Evolutionary conservation across 2,113 vertebrate species (phyloP), one percentile per base, ranked within the genome.

Genomic region (Dolichallabes microphthalmus): DNA sequence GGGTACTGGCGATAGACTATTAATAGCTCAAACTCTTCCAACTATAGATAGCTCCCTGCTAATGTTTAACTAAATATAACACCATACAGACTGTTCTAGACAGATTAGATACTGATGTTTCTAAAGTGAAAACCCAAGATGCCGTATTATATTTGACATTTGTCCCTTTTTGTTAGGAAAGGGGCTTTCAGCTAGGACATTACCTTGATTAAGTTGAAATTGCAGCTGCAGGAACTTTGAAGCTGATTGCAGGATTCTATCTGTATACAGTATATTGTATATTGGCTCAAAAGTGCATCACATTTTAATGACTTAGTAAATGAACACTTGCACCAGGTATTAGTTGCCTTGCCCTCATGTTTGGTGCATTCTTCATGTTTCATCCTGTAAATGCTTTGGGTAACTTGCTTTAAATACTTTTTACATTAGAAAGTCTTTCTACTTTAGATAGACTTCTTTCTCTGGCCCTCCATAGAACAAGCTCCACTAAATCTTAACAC

Each of bases 401-500:
- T 17, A 25, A 17, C 50, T 27, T 52, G 6, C 14, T 32, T 57
- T 2, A 20, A 77, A 57, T n/a, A 20, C 45, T 45, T 45, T 45
- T 45, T 45, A 32, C 13, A 53, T 27, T 77, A 1, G n/a, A 55
- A 77, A 57, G 10, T 45, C 9, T 22, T 68, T 63, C 61, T 66
- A 30, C 45, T 81, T 64, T 61, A 50, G 17, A 66, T 66, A 52
- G 60, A 3, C 73, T 53, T 73, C 32, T 73, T 25, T 74, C 9
- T 86, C 22, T 75, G 39, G 57, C 27, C 4, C 57, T 81, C 53
- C 20, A 0, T 61, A 27, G 57, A 85, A 74, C 39, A 45, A 20
- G 30, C 57, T 32, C 20, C 60, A 84, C 55, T 86, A 75, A 90
- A 63, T 74, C 73, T 86, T 45, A 79, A 85, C 75, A 82, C 84